phyloP scores from a whole-genome alignment of 1,140 invertebrate species.

The Chironomus striatipennis region DNA sequence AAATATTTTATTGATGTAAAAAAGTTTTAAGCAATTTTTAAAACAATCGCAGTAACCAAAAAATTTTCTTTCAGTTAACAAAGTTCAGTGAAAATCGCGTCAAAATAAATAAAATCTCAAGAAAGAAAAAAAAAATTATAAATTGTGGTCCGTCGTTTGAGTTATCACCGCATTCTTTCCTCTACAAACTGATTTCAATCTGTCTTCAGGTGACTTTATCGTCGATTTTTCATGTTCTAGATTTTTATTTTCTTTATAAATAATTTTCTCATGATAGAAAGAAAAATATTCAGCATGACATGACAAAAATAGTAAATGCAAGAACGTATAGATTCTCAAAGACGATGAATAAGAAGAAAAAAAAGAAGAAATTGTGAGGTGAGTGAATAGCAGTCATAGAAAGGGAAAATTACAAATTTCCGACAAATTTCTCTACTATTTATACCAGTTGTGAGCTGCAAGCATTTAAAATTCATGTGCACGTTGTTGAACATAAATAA shows the following conservation, averaged over 20 bases:
- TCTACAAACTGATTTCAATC: not conserved
- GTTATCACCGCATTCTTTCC: not conserved
- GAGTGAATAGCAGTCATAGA: not conserved
- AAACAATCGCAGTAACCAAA: too few relatives aligned
- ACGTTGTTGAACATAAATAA: conserved; percentile 13
- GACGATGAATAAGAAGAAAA: too few relatives aligned
- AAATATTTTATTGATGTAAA: too few relatives aligned
- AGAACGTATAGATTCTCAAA: not conserved
- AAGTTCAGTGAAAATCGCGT: too few relatives aligned
- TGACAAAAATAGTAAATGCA: not conserved
- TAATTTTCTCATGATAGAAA: not conserved
- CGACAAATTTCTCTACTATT: not conserved
- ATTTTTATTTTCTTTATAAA: not conserved
- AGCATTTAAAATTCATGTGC: not conserved
- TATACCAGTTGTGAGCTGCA: not conserved
- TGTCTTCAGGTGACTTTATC: conserved; percentile 2
- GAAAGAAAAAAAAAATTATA: conserved; percentile 5
- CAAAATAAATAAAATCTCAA: not conserved
- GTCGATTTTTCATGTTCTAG: not conserved
- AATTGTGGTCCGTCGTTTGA: not conserved
- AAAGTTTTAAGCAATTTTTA: too few relatives aligned
- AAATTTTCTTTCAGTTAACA: too few relatives aligned
- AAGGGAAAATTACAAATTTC: not conserved
- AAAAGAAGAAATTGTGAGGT: not conserved
- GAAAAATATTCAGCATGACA: conserved; percentile 1